A percentile compares a stretch with the other conserved stretches of the same genome.
Conservation (phyloP, 2,797 vertebrate genomes). For the Poecile montanus region DNA sequence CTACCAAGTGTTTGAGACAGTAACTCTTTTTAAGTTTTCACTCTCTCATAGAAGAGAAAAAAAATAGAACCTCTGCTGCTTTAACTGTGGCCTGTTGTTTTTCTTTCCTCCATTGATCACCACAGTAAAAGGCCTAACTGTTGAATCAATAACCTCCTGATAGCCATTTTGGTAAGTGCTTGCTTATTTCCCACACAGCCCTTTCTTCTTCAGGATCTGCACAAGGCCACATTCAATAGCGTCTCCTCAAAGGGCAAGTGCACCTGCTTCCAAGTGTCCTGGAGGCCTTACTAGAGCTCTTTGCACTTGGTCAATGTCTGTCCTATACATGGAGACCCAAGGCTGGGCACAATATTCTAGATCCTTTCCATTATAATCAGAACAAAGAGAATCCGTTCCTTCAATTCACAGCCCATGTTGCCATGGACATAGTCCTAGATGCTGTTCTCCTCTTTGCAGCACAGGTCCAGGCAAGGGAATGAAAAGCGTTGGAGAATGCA, state of each 20-base stretch:
- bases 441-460: not conserved
- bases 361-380: not conserved
- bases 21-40: not conserved
- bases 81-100: not conserved
- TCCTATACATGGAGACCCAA: not conserved
- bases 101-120: not conserved
- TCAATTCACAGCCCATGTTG: not conserved
- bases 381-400: not conserved
- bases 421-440: not conserved
- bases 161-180: not conserved
- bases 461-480: rapidly evolving
- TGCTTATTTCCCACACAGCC: not conserved
- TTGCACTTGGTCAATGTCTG: not conserved
- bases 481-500: constrained; percentile 72
- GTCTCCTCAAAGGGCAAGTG: not conserved
- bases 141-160: not conserved
- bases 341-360: not conserved
- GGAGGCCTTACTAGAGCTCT: not conserved
- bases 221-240: not conserved
- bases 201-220: not conserved
- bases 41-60: not conserved
- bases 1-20: not conserved
- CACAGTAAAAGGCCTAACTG: not conserved
- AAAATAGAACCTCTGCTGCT: not conserved
- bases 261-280: not conserved